These are phyloP conservation scores for Popillia japonica DNA, from an alignment of 1,140 invertebrate genomes.

Conservation along the genomic window DNA sequence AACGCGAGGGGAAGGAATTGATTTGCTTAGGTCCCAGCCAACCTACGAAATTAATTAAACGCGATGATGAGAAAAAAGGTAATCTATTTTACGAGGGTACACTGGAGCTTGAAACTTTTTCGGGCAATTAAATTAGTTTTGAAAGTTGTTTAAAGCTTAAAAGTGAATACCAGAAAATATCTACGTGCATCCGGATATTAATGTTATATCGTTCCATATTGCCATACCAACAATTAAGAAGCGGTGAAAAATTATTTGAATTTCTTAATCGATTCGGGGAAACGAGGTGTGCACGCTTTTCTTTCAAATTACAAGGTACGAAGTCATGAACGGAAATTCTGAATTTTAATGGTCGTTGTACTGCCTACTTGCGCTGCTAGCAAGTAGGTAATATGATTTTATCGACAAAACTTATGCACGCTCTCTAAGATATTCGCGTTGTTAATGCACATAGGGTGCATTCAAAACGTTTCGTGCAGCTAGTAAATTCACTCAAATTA, in stretches of 20 bases:
- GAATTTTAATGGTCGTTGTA: constrained; percentile 3
- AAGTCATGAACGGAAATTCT: constrained; percentile 14
- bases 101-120: constrained; percentile 3
- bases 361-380: background rate
- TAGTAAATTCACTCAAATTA: background rate
- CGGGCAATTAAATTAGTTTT: constrained; percentile 15
- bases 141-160: background rate
- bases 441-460: too few species aligned
- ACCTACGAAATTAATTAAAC: constrained; percentile 35
- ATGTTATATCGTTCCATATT: too few species aligned
- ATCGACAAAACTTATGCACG: constrained; percentile 9
- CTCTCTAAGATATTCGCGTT: background rate
- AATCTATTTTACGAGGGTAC: constrained; percentile 27
- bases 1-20: background rate
- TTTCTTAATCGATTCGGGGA: background rate
- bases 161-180: background rate
- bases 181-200: too few species aligned
- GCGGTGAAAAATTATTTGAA: background rate
- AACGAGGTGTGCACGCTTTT: background rate
- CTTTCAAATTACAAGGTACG: constrained; percentile 6
- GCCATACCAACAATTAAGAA: too few species aligned
- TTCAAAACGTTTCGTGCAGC: background rate
- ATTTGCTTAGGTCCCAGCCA: constrained; percentile 19
- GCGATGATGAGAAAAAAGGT: constrained; percentile 17
- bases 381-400: background rate